These are phyloP conservation scores for Dichetophora obliterata DNA, from an alignment of 2,888 invertebrate species.

Conservation along the genomic window DNA sequence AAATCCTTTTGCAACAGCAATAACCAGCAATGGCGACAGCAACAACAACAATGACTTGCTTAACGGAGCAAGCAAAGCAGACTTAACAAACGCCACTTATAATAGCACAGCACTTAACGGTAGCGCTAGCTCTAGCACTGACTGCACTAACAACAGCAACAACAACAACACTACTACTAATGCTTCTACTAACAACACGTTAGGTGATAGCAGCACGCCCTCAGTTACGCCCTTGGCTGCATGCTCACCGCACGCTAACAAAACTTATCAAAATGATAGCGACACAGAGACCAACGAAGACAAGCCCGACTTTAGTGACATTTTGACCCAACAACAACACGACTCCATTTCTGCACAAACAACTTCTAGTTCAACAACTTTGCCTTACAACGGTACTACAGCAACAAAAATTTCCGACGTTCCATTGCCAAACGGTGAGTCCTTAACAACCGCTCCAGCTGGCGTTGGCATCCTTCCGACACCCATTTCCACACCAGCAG, in stretches of 20 bases:
- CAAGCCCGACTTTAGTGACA: not conserved
- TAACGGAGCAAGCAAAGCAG: constrained; percentile 31
- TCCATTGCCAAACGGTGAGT: constrained; percentile 40
- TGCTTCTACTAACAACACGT: constrained; percentile 30
- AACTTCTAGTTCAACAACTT: not conserved
- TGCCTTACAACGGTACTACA: not conserved
- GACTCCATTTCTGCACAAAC: not conserved
- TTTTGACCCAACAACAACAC: not conserved
- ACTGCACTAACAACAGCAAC: constrained; percentile 5
- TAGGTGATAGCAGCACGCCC: not conserved
- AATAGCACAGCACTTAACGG: constrained; percentile 37
- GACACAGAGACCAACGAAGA: not conserved
- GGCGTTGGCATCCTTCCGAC: constrained; percentile 55
- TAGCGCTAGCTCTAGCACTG: not conserved
- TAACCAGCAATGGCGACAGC: not conserved
- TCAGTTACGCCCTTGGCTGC: not conserved
- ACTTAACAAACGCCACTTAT: not conserved
- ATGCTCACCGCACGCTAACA: not conserved
- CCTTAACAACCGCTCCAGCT: constrained; percentile 31
- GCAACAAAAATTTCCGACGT: not conserved
- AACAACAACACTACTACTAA: constrained; percentile 26
- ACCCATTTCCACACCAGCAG: constrained; percentile 14
- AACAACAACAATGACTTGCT: not conserved
- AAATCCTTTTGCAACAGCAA: not conserved
- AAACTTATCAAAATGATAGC: not conserved